Conservation (phyloP, 64 coral and sea anemone species). For the Platygyra sinensis region DNA sequence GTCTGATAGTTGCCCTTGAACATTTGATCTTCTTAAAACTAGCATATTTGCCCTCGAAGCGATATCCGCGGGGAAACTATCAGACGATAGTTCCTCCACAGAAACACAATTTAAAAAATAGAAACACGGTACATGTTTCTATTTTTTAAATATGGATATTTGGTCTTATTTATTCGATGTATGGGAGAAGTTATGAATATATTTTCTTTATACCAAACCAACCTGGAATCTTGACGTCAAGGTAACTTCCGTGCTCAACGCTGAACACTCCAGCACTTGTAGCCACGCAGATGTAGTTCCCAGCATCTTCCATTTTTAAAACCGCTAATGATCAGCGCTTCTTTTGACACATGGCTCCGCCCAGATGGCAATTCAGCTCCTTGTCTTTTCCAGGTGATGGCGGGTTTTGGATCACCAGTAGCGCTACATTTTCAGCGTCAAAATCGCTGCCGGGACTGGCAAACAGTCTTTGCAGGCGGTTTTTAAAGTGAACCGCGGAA, state of each 20-base stretch:
- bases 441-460: neutral
- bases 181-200: too few relatives aligned
- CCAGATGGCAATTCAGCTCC: constrained; percentile 13
- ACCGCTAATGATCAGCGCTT: constrained; percentile 23
- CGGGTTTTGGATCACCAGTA: constrained; percentile 52
- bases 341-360: neutral
- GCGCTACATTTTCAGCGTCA: constrained; percentile 49
- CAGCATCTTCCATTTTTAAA: constrained; percentile 8
- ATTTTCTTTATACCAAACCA: too few relatives aligned
- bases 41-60: too few relatives aligned
- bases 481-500: constrained; percentile 20
- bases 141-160: too few relatives aligned
- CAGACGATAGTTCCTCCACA: too few relatives aligned
- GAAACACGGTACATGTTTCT: too few relatives aligned
- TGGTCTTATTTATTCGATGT: too few relatives aligned
- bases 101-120: too few relatives aligned
- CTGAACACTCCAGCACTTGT: constrained; percentile 16
- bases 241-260: neutral
- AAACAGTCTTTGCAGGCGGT: constrained; percentile 3
- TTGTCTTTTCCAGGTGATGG: constrained; percentile 57
- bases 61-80: too few relatives aligned
- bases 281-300: constrained; percentile 55
- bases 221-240: too few relatives aligned
- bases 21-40: too few relatives aligned
- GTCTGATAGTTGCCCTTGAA: too few relatives aligned